phyloP scores from a whole-genome alignment of 2,797 vertebrate genomes.

The Gymnodraco acuticeps region DNA sequence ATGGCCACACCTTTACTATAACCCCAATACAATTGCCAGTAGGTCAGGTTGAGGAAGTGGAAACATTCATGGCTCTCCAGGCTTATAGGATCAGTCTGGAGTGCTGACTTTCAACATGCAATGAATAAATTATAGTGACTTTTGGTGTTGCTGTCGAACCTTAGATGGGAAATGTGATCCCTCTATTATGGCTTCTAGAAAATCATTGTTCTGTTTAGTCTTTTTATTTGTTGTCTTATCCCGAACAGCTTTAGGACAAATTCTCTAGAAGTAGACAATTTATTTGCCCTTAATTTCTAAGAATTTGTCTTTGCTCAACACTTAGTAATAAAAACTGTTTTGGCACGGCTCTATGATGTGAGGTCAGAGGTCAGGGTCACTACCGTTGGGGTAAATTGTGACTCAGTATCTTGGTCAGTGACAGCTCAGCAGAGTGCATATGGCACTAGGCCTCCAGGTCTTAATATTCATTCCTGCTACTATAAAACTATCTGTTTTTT shows the following conservation, averaged over 20 bases:
- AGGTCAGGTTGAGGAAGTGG: slow-evolving; percentile 36
- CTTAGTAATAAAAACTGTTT: not conserved
- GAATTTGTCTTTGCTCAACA: not conserved
- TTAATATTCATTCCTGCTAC: not conserved
- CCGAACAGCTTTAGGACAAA: not conserved
- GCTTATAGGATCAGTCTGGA: slow-evolving; percentile 19
- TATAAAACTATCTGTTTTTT: not conserved
- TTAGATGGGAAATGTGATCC: slow-evolving; percentile 45
- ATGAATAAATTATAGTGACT: slow-evolving; percentile 59
- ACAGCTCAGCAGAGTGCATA: not conserved
- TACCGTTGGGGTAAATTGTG: slow-evolving; percentile 4
- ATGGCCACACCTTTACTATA: slow-evolving; percentile 50
- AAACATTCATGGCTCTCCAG: slow-evolving; percentile 13
- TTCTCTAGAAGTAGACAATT: not conserved
- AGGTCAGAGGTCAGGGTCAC: slow-evolving; percentile 36
- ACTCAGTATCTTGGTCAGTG: slow-evolving; percentile 11
- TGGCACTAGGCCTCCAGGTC: not conserved
- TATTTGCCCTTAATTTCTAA: not conserved
- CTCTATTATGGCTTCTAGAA: slow-evolving; percentile 19
- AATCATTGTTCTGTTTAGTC: slow-evolving; percentile 8
- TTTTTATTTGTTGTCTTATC: slow-evolving; percentile 16
- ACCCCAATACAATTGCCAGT: slow-evolving; percentile 14
- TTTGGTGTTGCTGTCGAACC: slow-evolving; percentile 38
- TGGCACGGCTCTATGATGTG: not conserved
- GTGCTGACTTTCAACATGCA: slow-evolving; percentile 41